These are phyloP conservation scores for Harpalus rufipes DNA, from an alignment of 2,888 invertebrate species.

Conservation along the genomic window DNA sequence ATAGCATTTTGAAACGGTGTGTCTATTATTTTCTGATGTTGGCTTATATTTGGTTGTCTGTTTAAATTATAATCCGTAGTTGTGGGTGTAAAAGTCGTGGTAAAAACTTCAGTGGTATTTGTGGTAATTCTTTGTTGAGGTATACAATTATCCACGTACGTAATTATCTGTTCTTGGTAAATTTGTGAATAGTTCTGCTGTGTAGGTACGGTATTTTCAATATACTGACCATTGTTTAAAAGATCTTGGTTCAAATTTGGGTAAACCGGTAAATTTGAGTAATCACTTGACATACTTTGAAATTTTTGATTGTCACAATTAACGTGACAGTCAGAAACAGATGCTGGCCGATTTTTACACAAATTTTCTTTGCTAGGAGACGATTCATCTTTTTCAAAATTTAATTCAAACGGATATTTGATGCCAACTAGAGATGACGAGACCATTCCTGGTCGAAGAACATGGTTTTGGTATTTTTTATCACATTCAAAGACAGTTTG, in stretches of 20 bases:
- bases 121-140: not conserved
- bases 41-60: not conserved
- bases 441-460: constrained; percentile 55
- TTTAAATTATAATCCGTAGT: not conserved
- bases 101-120: constrained; percentile 23
- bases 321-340: constrained; percentile 53
- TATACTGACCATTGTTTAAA: constrained; percentile 32
- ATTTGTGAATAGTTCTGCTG: constrained; percentile 10
- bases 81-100: constrained; percentile 4
- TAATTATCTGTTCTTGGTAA: constrained; percentile 40
- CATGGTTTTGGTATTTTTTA: constrained; percentile 56
- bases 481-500: constrained; percentile 6
- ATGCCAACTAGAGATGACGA: constrained; percentile 55
- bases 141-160: constrained; percentile 16
- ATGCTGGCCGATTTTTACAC: constrained; percentile 35
- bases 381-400: constrained; percentile 46
- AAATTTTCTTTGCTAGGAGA: constrained; percentile 23
- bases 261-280: constrained; percentile 33
- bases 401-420: constrained; percentile 52
- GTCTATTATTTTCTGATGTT: not conserved
- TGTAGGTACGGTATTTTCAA: constrained; percentile 14
- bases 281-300: constrained; percentile 64
- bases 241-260: constrained; percentile 51
- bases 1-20: not conserved
- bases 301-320: constrained; percentile 60